Percentiles rank a stretch among this genome's conserved stretches.
These are phyloP conservation scores for Cryptoprocta ferox DNA, from an alignment of 2,797 vertebrate genomes.

Conservation along the genomic window DNA sequence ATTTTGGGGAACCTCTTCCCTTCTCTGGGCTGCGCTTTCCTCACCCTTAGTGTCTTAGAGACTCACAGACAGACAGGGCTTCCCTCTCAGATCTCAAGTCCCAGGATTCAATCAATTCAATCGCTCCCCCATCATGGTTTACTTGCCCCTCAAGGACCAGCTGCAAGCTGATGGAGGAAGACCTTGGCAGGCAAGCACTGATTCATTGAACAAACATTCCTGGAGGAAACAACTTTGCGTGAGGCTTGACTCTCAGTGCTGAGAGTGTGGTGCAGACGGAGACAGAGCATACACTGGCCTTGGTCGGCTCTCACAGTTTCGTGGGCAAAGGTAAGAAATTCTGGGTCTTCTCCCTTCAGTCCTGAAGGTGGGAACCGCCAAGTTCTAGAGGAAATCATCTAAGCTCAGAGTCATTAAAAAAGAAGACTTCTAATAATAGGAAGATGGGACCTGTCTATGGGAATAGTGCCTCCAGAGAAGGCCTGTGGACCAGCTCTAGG, in stretches of 20 bases:
- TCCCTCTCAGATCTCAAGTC: background rate
- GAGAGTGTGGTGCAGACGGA: background rate
- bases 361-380: background rate
- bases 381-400: background rate
- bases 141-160: background rate
- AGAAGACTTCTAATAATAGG: background rate
- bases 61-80: background rate
- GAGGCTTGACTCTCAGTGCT: background rate
- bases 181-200: rapidly evolving
- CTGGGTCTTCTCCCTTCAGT: background rate
- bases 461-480: background rate
- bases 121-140: background rate
- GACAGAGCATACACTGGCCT: background rate
- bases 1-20: background rate
- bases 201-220: background rate
- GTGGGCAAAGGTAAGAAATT: background rate
- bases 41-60: background rate
- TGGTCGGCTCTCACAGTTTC: background rate
- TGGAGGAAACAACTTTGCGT: background rate
- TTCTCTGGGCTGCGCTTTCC: background rate
- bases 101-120: background rate
- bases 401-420: background rate
- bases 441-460: background rate
- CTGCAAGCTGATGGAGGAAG: background rate
- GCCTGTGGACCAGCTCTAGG: background rate